phyloP scores from a whole-genome alignment of 92 coral and sea anemone species.

The Pocillopora grandis region DNA sequence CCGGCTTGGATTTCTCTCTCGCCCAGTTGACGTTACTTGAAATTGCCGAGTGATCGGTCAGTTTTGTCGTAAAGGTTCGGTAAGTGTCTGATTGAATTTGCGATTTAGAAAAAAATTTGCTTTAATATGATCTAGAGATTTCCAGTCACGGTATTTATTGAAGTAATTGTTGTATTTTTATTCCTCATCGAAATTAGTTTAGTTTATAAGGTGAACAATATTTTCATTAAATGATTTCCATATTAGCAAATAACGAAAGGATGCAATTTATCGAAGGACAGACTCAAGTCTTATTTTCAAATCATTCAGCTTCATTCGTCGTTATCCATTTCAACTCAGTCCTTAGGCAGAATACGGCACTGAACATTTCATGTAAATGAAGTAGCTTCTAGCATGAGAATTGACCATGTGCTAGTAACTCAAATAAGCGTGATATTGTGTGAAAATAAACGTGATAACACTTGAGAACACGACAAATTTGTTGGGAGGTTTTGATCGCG shows the following conservation, averaged over 20 bases:
- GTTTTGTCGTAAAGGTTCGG: not conserved
- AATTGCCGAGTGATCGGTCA: not conserved
- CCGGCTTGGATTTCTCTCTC: conserved; percentile 17
- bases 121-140: not conserved
- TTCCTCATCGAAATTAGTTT: not conserved
- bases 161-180: not conserved
- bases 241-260: conserved; percentile 26
- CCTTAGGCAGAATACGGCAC: not conserved
- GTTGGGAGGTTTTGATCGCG: not conserved
- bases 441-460: conserved; percentile 8
- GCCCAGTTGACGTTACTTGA: not conserved
- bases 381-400: conserved; percentile 22
- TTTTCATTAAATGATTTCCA: conserved; percentile 17
- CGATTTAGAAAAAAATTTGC: not conserved
- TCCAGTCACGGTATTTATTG: not conserved
- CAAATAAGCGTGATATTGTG: conserved; percentile 12
- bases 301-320: not conserved
- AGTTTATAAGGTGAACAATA: conserved; percentile 4
- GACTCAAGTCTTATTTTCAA: conserved; percentile 1
- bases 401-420: conserved; percentile 15
- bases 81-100: not conserved
- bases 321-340: not conserved
- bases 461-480: not conserved
- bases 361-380: conserved; percentile 29
- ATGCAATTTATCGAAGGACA: conserved; percentile 9